phyloP scores from a whole-genome alignment of 2,888 invertebrate species.

The Automeris io region DNA sequence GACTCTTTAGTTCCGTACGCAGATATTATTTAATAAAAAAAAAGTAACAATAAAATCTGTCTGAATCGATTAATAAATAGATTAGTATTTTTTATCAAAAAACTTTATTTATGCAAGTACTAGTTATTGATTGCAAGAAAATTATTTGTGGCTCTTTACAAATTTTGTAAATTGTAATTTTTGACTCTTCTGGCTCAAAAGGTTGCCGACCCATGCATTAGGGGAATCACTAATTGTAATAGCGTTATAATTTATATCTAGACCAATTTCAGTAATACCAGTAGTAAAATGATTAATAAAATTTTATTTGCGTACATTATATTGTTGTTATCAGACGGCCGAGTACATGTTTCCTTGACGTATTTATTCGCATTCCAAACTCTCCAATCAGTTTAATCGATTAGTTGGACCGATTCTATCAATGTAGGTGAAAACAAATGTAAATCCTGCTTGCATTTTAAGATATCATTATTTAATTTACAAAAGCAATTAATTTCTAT shows the following conservation, averaged over 20 bases:
- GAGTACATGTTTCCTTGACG: background rate
- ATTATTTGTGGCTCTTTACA: too few species aligned
- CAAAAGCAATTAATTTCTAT: slow-evolving; percentile 1
- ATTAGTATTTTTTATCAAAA: too few species aligned
- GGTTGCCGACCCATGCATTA: too few species aligned
- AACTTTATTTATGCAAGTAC: too few species aligned
- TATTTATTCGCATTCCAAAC: slow-evolving; percentile 5
- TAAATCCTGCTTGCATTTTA: background rate
- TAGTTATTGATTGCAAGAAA: too few species aligned
- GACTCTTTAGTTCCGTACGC: too few species aligned
- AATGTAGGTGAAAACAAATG: slow-evolving; percentile 1
- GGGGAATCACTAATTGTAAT: too few species aligned
- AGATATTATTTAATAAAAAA: too few species aligned
- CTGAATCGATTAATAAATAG: too few species aligned
- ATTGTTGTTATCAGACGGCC: background rate
- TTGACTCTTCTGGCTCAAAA: too few species aligned
- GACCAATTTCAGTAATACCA: background rate
- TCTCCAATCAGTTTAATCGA: slow-evolving; percentile 2
- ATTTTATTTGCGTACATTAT: background rate
- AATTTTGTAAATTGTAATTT: too few species aligned
- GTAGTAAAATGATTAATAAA: background rate
- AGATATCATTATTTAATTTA: slow-evolving; percentile 3
- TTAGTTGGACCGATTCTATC: slow-evolving; percentile 3
- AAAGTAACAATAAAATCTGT: too few species aligned
- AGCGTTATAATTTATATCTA: background rate